Conservation (phyloP, 35 echinoderm and acorn worm species). For the Diadema setosum region DNA sequence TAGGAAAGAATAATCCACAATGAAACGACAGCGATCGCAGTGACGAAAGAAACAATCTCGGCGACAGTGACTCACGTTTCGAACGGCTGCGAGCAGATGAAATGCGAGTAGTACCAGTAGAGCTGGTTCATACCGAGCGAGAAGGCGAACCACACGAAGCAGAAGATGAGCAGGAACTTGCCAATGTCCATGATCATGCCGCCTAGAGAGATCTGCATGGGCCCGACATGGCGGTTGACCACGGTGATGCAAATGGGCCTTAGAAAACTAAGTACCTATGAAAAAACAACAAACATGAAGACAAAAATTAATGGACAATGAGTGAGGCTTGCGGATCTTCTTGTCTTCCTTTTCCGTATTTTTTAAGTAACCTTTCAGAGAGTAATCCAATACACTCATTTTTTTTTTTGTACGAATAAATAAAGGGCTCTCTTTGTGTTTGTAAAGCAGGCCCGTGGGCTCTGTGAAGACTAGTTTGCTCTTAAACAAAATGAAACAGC, state of each 20-base stretch:
- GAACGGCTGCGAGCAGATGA: slow-evolving; percentile 61
- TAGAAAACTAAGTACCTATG: slow-evolving; percentile 85
- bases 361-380: no score
- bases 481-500: no score
- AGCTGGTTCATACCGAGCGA: slow-evolving; percentile 98
- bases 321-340: no score
- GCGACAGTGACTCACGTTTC: neutral
- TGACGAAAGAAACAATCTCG: no score
- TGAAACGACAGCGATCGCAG: no score
- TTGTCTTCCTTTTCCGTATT: no score
- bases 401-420: no score
- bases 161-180: slow-evolving; percentile 98
- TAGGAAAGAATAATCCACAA: no score
- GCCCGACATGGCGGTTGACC: slow-evolving; percentile 85
- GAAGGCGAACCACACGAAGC: slow-evolving; percentile 98
- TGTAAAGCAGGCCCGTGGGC: no score
- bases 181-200: slow-evolving; percentile 97
- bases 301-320: neutral
- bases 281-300: neutral
- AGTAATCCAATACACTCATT: no score
- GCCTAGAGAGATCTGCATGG: slow-evolving; percentile 99
- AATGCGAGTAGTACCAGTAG: slow-evolving; percentile 91
- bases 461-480: no score
- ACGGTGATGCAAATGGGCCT: slow-evolving; percentile 91
- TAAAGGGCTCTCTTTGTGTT: no score